Percentiles rank a stretch among this genome's conserved stretches.
Conservation (phyloP, 2,888 invertebrate genomes). For the Cantharis lateralis region DNA sequence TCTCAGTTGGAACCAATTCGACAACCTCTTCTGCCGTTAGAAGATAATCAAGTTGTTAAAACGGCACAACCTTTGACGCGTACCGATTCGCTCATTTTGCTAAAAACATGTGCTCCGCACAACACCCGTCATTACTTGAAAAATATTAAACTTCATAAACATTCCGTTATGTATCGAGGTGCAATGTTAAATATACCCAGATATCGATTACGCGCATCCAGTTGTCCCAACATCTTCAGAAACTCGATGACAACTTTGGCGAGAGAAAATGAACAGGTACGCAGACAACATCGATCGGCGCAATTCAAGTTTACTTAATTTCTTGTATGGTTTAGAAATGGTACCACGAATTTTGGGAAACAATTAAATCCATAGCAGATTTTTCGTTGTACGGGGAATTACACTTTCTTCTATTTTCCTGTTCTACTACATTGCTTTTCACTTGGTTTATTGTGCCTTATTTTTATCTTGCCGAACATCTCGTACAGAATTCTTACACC, state of each 20-base stretch:
- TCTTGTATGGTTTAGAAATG: conserved; percentile 65
- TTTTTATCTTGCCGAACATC: conserved; percentile 88
- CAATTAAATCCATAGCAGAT: conserved; percentile 76
- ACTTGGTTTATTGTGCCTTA: conserved; percentile 96
- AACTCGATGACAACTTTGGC: conserved; percentile 87
- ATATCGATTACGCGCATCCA: conserved; percentile 82
- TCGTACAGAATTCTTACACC: conserved; percentile 67
- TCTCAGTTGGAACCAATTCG: conserved; percentile 40
- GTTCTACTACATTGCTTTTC: conserved; percentile 88
- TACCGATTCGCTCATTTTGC: conserved; percentile 56
- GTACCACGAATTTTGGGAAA: conserved; percentile 69
- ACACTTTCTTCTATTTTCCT: conserved; percentile 79
- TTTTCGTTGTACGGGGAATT: conserved; percentile 77
- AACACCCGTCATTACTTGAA: conserved; percentile 70
- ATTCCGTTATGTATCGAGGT: conserved; percentile 84
- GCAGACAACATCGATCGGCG: not conserved
- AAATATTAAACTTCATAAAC: conserved; percentile 73
- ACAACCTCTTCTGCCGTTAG: conserved; percentile 22
- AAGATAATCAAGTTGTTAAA: not conserved
- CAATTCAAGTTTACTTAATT: not conserved
- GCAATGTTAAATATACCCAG: conserved; percentile 83
- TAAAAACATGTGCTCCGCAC: conserved; percentile 59
- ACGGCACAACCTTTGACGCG: conserved; percentile 9
- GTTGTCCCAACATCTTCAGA: conserved; percentile 89
- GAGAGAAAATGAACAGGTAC: conserved; percentile 75